phyloP scores from a whole-genome alignment of 1,140 invertebrate species.

The Limonius californicus region DNA sequence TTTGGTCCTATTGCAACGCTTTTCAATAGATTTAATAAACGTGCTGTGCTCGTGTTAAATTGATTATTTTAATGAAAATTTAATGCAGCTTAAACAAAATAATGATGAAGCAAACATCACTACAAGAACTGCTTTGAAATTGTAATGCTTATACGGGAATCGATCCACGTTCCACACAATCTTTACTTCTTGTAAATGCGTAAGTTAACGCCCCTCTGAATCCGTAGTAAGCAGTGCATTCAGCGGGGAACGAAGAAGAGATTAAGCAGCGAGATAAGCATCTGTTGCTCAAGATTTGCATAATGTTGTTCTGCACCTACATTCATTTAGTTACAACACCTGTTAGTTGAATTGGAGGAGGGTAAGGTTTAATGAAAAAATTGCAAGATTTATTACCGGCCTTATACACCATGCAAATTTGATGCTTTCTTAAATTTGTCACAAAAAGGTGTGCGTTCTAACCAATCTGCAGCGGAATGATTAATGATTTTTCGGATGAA shows the following conservation, averaged over 20 bases:
- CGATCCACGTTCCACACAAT: not conserved
- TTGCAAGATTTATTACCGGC: no score
- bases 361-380: not conserved
- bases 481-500: no score
- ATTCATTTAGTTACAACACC: constrained; percentile 13
- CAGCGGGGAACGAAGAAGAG: not conserved
- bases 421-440: no score
- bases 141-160: not conserved
- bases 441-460: no score
- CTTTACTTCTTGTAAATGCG: not conserved
- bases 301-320: not conserved
- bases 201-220: not conserved
- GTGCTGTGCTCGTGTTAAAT: no score
- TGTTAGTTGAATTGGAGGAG: not conserved
- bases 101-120: no score
- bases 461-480: no score
- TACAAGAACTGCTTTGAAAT: not conserved
- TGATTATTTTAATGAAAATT: no score
- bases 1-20: no score
- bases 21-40: no score
- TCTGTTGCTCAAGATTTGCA: constrained; percentile 5
- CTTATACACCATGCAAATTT: no score
- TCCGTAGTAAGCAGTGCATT: not conserved
- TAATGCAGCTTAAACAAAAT: no score
- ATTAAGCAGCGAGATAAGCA: constrained; percentile 2